Conservation (phyloP, 1,140 invertebrate species). For the Odontomachus brunneus region DNA sequence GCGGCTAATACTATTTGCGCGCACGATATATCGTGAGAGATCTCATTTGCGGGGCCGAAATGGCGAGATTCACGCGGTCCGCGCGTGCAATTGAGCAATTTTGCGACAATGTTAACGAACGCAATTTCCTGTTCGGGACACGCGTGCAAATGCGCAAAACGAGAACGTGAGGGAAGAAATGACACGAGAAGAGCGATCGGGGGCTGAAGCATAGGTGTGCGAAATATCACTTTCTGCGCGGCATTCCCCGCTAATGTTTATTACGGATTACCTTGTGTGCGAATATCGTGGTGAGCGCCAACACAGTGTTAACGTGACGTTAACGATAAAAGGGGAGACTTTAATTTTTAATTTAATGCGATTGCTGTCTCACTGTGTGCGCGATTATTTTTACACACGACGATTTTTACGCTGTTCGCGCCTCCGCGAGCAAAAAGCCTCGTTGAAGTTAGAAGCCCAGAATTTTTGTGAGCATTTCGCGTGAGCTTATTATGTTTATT, state of each 20-base stretch:
- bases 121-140: slow-evolving; percentile 3
- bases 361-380: neutral
- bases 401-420: neutral
- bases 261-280: neutral
- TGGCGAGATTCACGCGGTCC: neutral
- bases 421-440: neutral
- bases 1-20: slow-evolving; percentile 13
- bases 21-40: neutral
- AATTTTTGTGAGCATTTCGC: neutral
- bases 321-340: slow-evolving; percentile 36
- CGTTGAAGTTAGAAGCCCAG: neutral
- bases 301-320: slow-evolving; percentile 30
- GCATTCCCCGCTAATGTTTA: slow-evolving; percentile 25
- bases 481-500: too few species aligned
- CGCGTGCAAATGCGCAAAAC: neutral
- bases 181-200: slow-evolving; percentile 12
- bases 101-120: slow-evolving; percentile 26
- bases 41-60: neutral
- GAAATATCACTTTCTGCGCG: neutral
- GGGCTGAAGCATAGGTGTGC: neutral
- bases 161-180: slow-evolving; percentile 8
- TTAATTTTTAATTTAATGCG: slow-evolving; percentile 53
- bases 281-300: neutral
- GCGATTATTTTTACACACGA: slow-evolving; percentile 29
- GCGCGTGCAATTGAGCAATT: slow-evolving; percentile 36